A percentile compares a stretch with the other conserved stretches of the same genome.
phyloP scores from a whole-genome alignment of 2,113 vertebrate species.

The Amphilophus citrinellus region DNA sequence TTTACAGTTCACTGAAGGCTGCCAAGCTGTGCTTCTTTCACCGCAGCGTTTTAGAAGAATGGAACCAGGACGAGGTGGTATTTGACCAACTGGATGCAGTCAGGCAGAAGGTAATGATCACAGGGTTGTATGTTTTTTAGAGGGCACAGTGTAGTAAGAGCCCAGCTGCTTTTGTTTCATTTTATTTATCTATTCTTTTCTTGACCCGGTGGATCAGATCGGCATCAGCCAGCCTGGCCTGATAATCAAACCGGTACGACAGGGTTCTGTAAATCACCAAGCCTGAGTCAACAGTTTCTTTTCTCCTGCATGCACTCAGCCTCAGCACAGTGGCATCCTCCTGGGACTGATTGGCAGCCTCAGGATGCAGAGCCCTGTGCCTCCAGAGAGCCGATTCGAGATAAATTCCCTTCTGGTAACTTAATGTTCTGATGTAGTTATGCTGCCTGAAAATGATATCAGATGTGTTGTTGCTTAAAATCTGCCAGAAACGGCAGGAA shows the following conservation, averaged over 20 bases:
- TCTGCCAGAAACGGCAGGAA: background rate
- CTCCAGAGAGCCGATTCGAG: slow-evolving; percentile 7
- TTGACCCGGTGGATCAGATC: slow-evolving; percentile 5
- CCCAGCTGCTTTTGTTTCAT: too few species aligned
- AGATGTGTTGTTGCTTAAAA: background rate
- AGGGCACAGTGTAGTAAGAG: too few species aligned
- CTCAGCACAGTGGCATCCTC: background rate
- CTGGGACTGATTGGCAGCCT: background rate
- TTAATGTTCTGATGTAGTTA: background rate
- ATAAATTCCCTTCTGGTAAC: background rate
- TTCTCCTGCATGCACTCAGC: background rate
- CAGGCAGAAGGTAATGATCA: background rate
- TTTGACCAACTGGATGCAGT: background rate
- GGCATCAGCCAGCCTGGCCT: background rate
- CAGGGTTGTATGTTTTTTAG: too few species aligned
- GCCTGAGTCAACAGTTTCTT: slow-evolving; percentile 42
- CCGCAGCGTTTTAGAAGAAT: background rate
- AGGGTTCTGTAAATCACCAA: slow-evolving; percentile 18
- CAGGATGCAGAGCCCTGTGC: background rate
- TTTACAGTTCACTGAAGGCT: background rate
- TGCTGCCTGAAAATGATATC: background rate
- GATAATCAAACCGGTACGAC: slow-evolving; percentile 7
- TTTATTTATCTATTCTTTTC: background rate
- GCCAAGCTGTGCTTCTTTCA: background rate
- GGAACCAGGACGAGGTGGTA: background rate